Percentiles rank a stretch among this genome's conserved stretches.
Evolutionary conservation across 2,113 vertebrate species (phyloP).

Genomic region (Melanerpes formicivorus): DNA sequence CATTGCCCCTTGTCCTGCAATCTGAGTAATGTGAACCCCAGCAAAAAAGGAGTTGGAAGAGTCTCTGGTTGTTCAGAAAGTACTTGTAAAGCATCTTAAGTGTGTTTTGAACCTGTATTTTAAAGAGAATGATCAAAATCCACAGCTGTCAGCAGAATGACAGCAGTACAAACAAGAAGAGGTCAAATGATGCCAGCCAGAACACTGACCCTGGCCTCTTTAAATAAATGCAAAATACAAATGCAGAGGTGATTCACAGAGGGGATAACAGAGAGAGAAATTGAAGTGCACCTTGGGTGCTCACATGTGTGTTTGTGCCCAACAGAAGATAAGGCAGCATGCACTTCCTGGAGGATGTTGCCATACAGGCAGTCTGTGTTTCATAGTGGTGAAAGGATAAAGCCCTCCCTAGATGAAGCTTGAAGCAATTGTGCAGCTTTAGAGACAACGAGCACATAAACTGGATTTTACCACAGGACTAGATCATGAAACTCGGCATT

Average conservation of each 20-base stretch:
- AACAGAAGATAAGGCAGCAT: fast-evolving
- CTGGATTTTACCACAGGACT: background rate
- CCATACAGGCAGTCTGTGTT: fast-evolving
- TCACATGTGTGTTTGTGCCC: background rate
- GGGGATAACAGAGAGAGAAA: background rate
- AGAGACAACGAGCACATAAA: background rate
- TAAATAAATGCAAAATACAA: background rate
- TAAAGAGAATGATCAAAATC: background rate
- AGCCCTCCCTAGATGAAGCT: background rate
- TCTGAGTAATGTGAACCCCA: background rate
- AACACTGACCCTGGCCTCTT: background rate
- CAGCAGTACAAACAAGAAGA: background rate
- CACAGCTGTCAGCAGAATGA: background rate
- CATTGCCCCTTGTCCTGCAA: background rate
- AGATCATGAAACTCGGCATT: background rate
- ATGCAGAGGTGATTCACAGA: background rate
- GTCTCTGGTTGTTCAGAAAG: background rate
- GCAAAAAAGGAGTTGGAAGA: background rate
- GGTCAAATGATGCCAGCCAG: background rate
- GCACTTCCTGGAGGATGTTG: background rate
- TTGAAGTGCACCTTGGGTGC: background rate
- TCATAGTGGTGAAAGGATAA: background rate
- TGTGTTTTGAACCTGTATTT: background rate
- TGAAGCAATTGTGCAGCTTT: background rate
- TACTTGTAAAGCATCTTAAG: background rate